phyloP scores from a whole-genome alignment of 2,797 vertebrate species.

The Alosa sapidissima region DNA sequence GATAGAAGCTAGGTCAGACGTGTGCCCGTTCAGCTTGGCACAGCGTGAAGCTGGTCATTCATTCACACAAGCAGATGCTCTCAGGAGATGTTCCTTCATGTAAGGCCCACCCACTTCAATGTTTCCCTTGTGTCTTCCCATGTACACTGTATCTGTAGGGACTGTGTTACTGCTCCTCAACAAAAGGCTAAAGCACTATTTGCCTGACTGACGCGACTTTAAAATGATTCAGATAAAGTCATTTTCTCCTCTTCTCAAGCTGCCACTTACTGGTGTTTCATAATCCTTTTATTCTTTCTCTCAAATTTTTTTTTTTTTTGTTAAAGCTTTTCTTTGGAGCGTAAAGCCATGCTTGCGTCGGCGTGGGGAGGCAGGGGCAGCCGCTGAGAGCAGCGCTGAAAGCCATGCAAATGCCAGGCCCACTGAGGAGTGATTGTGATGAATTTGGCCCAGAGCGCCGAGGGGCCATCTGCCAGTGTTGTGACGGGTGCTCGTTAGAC shows the following conservation, averaged over 20 bases:
- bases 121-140: not conserved
- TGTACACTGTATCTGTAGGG: not conserved
- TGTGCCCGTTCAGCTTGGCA: not conserved
- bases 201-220: not conserved
- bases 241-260: not conserved
- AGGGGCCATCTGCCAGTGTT: constrained; percentile 63
- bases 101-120: not conserved
- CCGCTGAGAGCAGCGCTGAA: constrained; percentile 29
- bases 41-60: not conserved
- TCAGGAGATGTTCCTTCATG: not conserved
- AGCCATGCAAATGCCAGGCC: constrained; percentile 49
- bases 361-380: constrained; percentile 18
- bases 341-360: constrained; percentile 15
- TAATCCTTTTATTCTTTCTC: not conserved
- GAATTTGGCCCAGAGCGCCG: constrained; percentile 43
- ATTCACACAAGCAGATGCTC: constrained; percentile 5
- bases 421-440: constrained; percentile 59
- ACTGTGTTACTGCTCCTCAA: not conserved
- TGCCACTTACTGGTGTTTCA: not conserved
- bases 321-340: not conserved
- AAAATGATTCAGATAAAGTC: not conserved
- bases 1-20: not conserved
- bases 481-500: constrained; percentile 56
- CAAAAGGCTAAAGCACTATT: not conserved
- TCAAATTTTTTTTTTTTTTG: not conserved